These are phyloP conservation scores for Drosophila pseudoananassae DNA, from an alignment of 1,140 invertebrate species.

Conservation along the genomic window DNA sequence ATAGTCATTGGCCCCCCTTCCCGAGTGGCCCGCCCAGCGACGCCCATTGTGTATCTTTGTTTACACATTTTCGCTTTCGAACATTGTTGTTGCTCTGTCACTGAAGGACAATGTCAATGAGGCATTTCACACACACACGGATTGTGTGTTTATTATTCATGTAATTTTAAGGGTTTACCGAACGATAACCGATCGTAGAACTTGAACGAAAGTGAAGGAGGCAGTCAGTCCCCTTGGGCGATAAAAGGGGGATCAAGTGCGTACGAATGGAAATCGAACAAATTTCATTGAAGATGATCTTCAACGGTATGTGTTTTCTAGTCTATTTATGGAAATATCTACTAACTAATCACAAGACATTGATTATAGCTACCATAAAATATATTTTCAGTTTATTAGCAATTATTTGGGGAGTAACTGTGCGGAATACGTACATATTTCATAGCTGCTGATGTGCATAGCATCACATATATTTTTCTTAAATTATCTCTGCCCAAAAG, in stretches of 20 bases:
- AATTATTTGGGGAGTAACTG: constrained; percentile 16
- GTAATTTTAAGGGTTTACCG: constrained; percentile 37
- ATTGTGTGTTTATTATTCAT: constrained; percentile 19
- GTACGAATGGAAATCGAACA: too few relatives aligned
- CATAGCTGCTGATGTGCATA: constrained; percentile 84
- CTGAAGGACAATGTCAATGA: constrained; percentile 81
- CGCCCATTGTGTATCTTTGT: constrained; percentile 63
- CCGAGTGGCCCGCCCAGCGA: not conserved
- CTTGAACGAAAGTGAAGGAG: constrained; percentile 37
- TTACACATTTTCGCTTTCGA: constrained; percentile 56
- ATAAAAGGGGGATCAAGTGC: not conserved
- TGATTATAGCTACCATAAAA: constrained; percentile 23
- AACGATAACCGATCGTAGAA: constrained; percentile 68
- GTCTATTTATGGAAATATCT: too few relatives aligned
- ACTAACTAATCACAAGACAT: constrained; percentile 10
- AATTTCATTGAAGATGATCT: too few relatives aligned
- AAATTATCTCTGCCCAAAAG: constrained; percentile 80
- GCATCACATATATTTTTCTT: constrained; percentile 81
- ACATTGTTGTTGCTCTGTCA: constrained; percentile 21
- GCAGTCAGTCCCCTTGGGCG: constrained; percentile 9
- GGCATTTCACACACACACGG: constrained; percentile 36
- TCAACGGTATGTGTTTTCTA: too few relatives aligned
- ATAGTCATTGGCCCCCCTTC: constrained; percentile 14
- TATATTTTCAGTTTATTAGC: constrained; percentile 29
- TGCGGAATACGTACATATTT: constrained; percentile 79